These are phyloP conservation scores for Nephrotoma appendiculata DNA, from an alignment of 2,888 invertebrate species.

Conservation along the genomic window DNA sequence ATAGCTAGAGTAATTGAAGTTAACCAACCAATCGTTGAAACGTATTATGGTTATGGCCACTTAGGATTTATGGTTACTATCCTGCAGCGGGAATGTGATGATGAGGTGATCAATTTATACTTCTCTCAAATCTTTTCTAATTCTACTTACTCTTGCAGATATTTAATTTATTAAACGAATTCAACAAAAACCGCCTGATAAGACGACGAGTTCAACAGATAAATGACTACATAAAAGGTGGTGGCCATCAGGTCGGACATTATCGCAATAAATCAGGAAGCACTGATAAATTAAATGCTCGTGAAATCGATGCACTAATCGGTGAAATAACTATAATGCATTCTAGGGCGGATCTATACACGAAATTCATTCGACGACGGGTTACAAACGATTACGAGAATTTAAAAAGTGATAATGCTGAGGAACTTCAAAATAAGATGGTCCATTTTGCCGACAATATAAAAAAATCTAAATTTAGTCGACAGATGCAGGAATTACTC, in stretches of 20 bases:
- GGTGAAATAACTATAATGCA: conserved; percentile 87
- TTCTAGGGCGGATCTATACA: conserved; percentile 78
- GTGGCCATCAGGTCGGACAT: conserved; percentile 20
- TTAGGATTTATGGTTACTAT: conserved; percentile 54
- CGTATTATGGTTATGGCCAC: conserved; percentile 71
- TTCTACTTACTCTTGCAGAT: conserved; percentile 13
- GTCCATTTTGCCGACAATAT: conserved; percentile 49
- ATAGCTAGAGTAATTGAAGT: conserved; percentile 72
- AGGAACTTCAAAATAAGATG: conserved; percentile 31
- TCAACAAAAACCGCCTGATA: conserved; percentile 52
- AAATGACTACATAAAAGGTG: conserved; percentile 38
- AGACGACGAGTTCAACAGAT: conserved; percentile 46
- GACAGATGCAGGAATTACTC: conserved; percentile 67
- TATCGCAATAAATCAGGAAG: conserved; percentile 29
- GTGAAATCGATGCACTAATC: conserved; percentile 73
- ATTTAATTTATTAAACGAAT: conserved; percentile 49
- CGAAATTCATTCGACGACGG: conserved; percentile 69
- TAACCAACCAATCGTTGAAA: conserved; percentile 79
- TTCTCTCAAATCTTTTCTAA: neutral
- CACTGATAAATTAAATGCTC: conserved; percentile 54
- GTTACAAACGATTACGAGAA: conserved; percentile 51
- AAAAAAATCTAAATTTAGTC: conserved; percentile 54
- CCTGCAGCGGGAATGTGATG: conserved; percentile 68
- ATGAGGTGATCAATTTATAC: conserved; percentile 28
- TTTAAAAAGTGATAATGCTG: conserved; percentile 36